Base-by-base conservation (phyloP, 2,888 invertebrate species). In the Siphlonurus alternatus region DNA sequence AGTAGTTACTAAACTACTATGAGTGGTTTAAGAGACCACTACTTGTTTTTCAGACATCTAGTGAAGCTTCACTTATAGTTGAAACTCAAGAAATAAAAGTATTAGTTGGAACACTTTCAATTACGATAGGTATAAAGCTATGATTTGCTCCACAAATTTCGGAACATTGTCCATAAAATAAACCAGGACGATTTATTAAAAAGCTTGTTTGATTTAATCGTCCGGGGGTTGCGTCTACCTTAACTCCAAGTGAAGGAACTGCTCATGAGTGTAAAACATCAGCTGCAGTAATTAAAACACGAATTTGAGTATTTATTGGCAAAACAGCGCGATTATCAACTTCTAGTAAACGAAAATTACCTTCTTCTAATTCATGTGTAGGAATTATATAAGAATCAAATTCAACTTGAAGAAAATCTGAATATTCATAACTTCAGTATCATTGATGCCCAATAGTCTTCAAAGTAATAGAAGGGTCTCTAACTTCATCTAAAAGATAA, bases 81-180 rank as follows among this genome's bases (percentile, higher is more conserved):
- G 70, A 68, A 75, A 82, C 76, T 82, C 81, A 82, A 73, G 80
- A 80, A 76, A 82, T 79, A 72, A 83, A 82, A 69, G 73, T 76
- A 71, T 77, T 78, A 70, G 77, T 74, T 66, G 76, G 75, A 63
- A 81, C 77, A 71, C 78, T 79, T 82, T 85, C 83, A 71, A 84
- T 74, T 66, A 81, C 79, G 80, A 88, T 87, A 38, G 87, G 88
- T 77, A 89, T 89, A 81, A 88, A 88, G 66, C 86, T 86, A 74
- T 89, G 87, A 74, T 89, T 88, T 63, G 83, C 81, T 0, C 88
- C 88, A 77, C 88, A 89, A 78, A 89, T 88, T 82, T 89, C 87
- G 70, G 87, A 88, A 74, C 88, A 89, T 82, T 88, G 87, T 0
- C 87, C 87, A 76, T 76, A 88, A 75, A 80, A 85, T 73, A 87